Evolutionary conservation across 2,888 invertebrate genomes (phyloP), one percentile per base, ranked within the genome.

Genomic region (Calephelis perditalis): DNA sequence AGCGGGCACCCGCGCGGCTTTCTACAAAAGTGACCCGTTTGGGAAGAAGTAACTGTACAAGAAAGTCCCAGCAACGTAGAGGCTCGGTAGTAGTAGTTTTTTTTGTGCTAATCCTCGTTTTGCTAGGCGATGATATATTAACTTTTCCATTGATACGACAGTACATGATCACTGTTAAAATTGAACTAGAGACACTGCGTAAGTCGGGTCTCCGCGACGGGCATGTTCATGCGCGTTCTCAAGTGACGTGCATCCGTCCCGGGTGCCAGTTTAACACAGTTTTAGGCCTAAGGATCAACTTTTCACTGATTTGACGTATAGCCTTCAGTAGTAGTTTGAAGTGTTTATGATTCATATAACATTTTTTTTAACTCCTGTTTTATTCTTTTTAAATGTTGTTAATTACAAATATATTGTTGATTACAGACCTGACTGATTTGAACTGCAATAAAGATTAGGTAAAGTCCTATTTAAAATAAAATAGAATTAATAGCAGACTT

Each of bases 101-200:
- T 45, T 45, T 45, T 45, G 45, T 45, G 45, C 45, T 45, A 45
- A 45, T 45, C 45, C 10, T 45, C 9, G 45, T 45, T 45, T 45
- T 45, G n/a, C 10, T 45, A 45, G 10, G 11, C 11, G 11, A 11
- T 45, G 11, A 45, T 11, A 11, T 45, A 45, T 45, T 45, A 45
- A 45, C 4, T 45, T 10, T 5, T 45, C 45, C 45, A 45, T 45
- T 1, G 45, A 45, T 10, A 45, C 45, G 45, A 45, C 45, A 11
- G 45, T 45, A 45, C 45, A 45, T 45, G 45, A 10, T 6, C 45
- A 11, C 45, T 45, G 45, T 45, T 45, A 45, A 7, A 45, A 45
- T 45, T 45, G 45, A 45, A 45, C 45, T 45, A 10, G 26, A 26
- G 26, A 26, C 26, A 26, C 3, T 26, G 26, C 26, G 26, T 3